A percentile compares a stretch with the other conserved stretches of the same genome.
phyloP scores from a whole-genome alignment of 1,140 invertebrate genomes.

The Arctopsyche grandis region DNA sequence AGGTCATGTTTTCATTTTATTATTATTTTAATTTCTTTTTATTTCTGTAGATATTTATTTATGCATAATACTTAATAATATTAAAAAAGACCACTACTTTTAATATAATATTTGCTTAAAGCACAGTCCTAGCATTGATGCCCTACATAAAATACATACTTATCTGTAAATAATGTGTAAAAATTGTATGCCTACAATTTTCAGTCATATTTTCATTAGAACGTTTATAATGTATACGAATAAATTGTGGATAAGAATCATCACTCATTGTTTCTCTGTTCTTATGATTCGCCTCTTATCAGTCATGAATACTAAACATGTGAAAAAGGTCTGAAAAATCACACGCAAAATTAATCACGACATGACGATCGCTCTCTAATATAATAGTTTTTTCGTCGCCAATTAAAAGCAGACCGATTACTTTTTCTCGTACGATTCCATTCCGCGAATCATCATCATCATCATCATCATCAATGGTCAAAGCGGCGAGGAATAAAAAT shows the following conservation, averaged over 20 bases:
- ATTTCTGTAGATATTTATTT: not conserved
- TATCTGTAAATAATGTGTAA: conserved; percentile 25
- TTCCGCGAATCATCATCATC: not conserved
- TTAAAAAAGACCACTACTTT: too few relatives aligned
- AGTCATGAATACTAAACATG: conserved; percentile 2
- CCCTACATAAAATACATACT: not conserved
- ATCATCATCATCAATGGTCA: not conserved
- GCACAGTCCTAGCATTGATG: not conserved
- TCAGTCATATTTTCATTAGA: conserved; percentile 31
- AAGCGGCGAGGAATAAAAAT: too few relatives aligned
- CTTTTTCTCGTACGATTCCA: too few relatives aligned
- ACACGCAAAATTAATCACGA: not conserved
- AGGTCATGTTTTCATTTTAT: conserved; percentile 21
- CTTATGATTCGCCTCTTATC: conserved; percentile 16
- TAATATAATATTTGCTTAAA: not conserved
- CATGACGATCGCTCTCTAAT: too few relatives aligned
- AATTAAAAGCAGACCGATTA: not conserved
- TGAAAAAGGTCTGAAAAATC: conserved; percentile 13
- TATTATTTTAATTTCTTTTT: conserved; percentile 37
- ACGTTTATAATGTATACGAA: conserved; percentile 34
- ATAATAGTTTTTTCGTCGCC: not conserved
- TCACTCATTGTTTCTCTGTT: conserved; percentile 33
- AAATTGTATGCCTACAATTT: conserved; percentile 11
- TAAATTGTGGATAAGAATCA: conserved; percentile 26
- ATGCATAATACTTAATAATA: not conserved